Percentiles rank a stretch among this genome's conserved stretches.
These are phyloP conservation scores for Ailuropoda melanoleuca DNA, from an alignment of 2,113 vertebrate genomes.

Conservation along the genomic window DNA sequence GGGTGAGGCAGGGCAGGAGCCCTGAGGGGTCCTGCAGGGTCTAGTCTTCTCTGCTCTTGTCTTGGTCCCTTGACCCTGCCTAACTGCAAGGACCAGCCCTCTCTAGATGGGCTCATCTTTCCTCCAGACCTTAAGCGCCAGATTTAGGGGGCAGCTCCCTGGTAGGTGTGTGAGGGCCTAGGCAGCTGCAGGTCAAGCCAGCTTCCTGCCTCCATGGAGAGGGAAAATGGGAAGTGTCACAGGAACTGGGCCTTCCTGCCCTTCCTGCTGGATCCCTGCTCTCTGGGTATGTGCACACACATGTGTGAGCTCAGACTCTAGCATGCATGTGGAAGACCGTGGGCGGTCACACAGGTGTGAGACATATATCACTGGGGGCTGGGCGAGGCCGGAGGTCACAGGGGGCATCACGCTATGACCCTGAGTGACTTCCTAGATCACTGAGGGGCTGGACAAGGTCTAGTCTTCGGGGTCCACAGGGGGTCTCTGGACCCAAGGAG, in stretches of 20 bases:
- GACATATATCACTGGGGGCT: neutral
- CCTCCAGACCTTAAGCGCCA: too few relatives aligned
- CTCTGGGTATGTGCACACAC: neutral
- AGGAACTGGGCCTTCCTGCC: conserved; percentile 70
- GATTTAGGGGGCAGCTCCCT: neutral
- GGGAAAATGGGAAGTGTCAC: conserved; percentile 69
- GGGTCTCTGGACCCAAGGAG: too few relatives aligned
- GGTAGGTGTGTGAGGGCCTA: neutral
- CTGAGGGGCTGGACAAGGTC: neutral
- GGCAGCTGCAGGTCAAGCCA: neutral
- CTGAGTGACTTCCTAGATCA: too few relatives aligned
- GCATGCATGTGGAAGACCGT: neutral
- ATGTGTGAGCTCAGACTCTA: neutral
- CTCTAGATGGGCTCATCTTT: neutral
- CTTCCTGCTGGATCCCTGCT: neutral
- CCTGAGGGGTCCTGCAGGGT: neutral
- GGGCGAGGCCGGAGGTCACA: neutral
- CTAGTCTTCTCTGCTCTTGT: too few relatives aligned
- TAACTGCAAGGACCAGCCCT: neutral
- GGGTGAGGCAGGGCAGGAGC: neutral
- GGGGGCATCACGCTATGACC: neutral
- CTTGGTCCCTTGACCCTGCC: neutral
- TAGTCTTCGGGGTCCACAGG: neutral
- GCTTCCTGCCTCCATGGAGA: conserved; percentile 65
- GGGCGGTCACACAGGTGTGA: neutral